A percentile compares a stretch with the other conserved stretches of the same genome.
These are phyloP conservation scores for Amphiprion clarkii DNA, from an alignment of 2,797 vertebrate species.

Conservation along the genomic window DNA sequence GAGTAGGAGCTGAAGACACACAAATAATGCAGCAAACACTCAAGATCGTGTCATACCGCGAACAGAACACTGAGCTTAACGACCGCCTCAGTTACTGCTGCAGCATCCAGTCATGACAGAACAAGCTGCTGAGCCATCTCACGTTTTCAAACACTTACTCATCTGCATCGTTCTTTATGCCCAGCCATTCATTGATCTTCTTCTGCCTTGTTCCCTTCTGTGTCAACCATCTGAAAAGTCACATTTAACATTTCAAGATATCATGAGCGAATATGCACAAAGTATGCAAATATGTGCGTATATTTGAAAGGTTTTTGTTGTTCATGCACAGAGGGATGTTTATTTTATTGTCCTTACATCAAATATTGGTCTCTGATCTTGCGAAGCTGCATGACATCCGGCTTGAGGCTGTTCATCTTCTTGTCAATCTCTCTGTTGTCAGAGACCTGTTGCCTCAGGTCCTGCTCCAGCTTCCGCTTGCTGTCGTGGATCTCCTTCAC, in stretches of 20 bases:
- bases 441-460: constrained; percentile 90
- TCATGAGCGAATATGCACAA: too few species aligned
- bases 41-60: neutral
- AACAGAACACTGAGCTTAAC: neutral
- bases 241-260: too few species aligned
- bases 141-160: constrained; percentile 88
- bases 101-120: neutral
- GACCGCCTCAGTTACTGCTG: neutral
- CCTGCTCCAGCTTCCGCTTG: constrained; percentile 94
- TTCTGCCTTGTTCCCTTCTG: constrained; percentile 98
- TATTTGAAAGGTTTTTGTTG: too few species aligned
- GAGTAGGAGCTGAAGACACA: constrained; percentile 87
- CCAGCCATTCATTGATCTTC: constrained; percentile 97
- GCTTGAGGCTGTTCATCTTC: constrained; percentile 99
- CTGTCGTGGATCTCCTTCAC: constrained; percentile 95
- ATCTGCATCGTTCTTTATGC: constrained; percentile 95
- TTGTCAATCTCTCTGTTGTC: constrained; percentile 97
- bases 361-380: constrained; percentile 98
- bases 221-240: constrained; percentile 92
- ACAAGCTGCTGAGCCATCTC: neutral
- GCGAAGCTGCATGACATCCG: constrained; percentile 97
- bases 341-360: constrained; percentile 88
- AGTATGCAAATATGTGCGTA: too few species aligned
- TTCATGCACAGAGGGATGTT: neutral
- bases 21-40: constrained; percentile 1